phyloP scores from a whole-genome alignment of 2,113 vertebrate species.

The Ramphastos sulfuratus region DNA sequence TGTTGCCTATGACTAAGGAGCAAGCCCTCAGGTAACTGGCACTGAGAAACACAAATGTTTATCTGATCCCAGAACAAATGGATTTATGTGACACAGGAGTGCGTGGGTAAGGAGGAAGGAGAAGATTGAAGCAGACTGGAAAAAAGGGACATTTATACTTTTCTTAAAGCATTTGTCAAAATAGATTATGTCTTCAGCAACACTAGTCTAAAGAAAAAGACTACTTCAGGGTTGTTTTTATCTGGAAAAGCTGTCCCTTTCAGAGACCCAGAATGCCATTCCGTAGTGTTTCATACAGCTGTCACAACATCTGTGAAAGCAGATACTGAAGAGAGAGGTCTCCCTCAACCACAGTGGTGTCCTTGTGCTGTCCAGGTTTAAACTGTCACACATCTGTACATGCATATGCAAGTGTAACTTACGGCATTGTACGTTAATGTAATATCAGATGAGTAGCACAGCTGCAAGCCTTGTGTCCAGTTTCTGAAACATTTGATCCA shows the following conservation, averaged over 20 bases:
- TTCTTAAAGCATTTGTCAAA: slow-evolving; percentile 48
- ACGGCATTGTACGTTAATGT: not conserved
- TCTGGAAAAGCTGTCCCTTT: slow-evolving; percentile 6
- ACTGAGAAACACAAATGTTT: slow-evolving; percentile 2
- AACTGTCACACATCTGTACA: not conserved
- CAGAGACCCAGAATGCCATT: slow-evolving; percentile 25
- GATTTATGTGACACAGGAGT: slow-evolving; percentile 4
- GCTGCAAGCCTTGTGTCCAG: not conserved
- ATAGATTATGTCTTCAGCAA: slow-evolving; percentile 26
- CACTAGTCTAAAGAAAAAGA: not conserved
- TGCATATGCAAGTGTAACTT: not conserved
- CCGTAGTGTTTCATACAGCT: not conserved
- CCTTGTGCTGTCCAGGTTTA: not conserved
- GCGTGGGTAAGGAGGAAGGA: not conserved
- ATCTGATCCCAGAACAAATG: slow-evolving; percentile 4
- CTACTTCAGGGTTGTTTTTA: not conserved
- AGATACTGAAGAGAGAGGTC: not conserved
- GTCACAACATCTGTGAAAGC: slow-evolving; percentile 5
- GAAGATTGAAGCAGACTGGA: slow-evolving; percentile 9
- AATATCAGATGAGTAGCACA: not conserved
- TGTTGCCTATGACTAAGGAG: not conserved
- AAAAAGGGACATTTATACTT: slow-evolving; percentile 29
- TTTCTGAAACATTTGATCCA: slow-evolving; percentile 11
- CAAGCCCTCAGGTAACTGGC: not conserved
- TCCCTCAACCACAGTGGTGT: not conserved